Conservation (phyloP, 2,113 vertebrate species). For the Tretioscincus oriximinensis region DNA sequence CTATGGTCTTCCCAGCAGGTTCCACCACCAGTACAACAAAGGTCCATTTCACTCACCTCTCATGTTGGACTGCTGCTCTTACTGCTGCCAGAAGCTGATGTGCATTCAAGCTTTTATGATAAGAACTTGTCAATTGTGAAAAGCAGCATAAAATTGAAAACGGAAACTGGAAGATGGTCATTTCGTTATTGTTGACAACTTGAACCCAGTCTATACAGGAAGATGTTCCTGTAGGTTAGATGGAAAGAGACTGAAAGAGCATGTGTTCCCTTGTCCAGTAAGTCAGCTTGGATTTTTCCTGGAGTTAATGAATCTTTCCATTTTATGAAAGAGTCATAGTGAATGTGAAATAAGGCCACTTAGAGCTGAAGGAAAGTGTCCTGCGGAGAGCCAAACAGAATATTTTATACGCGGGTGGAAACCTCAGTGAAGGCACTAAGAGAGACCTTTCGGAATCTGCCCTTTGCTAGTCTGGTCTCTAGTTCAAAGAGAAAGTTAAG, state of each 20-base stretch:
- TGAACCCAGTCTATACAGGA: too few species aligned
- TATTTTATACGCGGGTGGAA: conserved; percentile 1
- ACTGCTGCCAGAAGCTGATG: conserved; percentile 30
- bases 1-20: too few species aligned
- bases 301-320: not conserved
- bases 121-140: too few species aligned
- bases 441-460: not conserved
- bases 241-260: conserved; percentile 42
- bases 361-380: not conserved
- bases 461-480: conserved; percentile 18
- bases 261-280: not conserved
- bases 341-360: not conserved
- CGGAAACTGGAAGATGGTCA: too few species aligned
- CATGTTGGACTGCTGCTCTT: not conserved
- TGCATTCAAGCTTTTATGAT: not conserved
- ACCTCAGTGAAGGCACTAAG: not conserved
- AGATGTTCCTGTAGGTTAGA: too few species aligned
- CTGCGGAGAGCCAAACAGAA: conserved; percentile 20
- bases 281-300: not conserved
- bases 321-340: not conserved
- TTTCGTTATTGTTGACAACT: too few species aligned
- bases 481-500: conserved; percentile 13
- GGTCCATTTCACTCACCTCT: not conserved
- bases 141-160: too few species aligned
- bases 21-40: too few species aligned